These are phyloP conservation scores for Nymphalis polychloros DNA, from an alignment of 2,888 invertebrate species.

Conservation along the genomic window DNA sequence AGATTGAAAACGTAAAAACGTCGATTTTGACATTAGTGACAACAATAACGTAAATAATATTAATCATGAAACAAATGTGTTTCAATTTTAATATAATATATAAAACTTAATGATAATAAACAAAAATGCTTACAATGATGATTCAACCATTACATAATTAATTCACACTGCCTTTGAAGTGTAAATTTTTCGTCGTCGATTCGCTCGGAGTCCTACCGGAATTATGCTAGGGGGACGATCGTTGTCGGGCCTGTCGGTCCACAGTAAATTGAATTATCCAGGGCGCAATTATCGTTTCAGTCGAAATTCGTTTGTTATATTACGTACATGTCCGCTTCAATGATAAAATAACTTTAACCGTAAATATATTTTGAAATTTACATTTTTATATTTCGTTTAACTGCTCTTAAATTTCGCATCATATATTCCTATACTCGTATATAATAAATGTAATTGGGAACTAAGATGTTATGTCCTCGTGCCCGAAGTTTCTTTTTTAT, in stretches of 20 bases:
- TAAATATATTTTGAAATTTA: too few species aligned
- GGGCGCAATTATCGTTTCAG: slow-evolving; percentile 8
- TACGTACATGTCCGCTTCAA: background rate
- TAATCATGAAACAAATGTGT: too few species aligned
- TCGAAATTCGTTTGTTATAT: slow-evolving; percentile 6
- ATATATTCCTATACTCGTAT: too few species aligned
- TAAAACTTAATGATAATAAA: background rate
- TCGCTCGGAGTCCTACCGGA: background rate
- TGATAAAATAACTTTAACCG: background rate
- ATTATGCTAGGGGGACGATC: background rate
- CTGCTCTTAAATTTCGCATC: too few species aligned
- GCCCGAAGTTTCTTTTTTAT: too few species aligned
- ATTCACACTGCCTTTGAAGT: slow-evolving; percentile 5
- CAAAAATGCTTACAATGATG: background rate
- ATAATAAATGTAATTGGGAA: too few species aligned
- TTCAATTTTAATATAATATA: background rate
- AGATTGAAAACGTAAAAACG: too few species aligned
- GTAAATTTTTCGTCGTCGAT: slow-evolving; percentile 5
- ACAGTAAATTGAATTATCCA: slow-evolving; percentile 10
- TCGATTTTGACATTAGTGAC: too few species aligned
- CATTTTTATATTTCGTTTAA: too few species aligned
- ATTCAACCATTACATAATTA: background rate
- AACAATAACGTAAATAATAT: too few species aligned
- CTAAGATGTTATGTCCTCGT: too few species aligned
- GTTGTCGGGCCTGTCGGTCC: slow-evolving; percentile 9